A percentile compares a stretch with the other conserved stretches of the same genome.
Evolutionary conservation across 2,113 vertebrate genomes (phyloP).

Genomic region (Scalopus aquaticus): DNA sequence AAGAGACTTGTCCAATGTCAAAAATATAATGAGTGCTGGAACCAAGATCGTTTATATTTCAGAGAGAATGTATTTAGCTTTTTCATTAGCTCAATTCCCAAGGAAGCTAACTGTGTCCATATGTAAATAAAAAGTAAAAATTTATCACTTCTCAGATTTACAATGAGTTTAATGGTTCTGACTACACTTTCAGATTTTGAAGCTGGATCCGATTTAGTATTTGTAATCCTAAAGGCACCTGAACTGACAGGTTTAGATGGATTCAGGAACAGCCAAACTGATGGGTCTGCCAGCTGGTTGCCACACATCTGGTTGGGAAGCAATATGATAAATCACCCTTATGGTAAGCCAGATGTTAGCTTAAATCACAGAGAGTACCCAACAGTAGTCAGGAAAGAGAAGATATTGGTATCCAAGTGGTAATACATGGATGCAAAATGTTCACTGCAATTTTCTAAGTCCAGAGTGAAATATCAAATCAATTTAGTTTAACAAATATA

Average conservation of each 20-base stretch:
- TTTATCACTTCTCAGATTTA: not conserved
- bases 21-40: not conserved
- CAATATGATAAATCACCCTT: conserved; percentile 62
- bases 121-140: not conserved
- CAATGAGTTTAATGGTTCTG: not conserved
- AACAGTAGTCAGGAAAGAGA: conserved; percentile 44
- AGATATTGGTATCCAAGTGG: not conserved
- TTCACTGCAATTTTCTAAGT: not conserved
- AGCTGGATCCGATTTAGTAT: not conserved
- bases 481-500: not conserved
- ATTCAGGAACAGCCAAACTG: conserved; percentile 20
- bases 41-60: not conserved
- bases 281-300: conserved; percentile 51
- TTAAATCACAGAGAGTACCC: conserved; percentile 56
- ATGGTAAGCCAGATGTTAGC: conserved; percentile 70
- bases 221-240: conserved; percentile 40
- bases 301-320: conserved; percentile 59
- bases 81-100: not conserved
- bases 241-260: conserved; percentile 31
- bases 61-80: not conserved
- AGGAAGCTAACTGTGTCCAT: not conserved
- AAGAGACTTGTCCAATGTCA: not conserved
- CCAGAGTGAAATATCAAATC: not conserved
- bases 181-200: not conserved
- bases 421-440: not conserved